Evolutionary conservation across 2,113 vertebrate species (phyloP).

Genomic region (Papio anubis): DNA sequence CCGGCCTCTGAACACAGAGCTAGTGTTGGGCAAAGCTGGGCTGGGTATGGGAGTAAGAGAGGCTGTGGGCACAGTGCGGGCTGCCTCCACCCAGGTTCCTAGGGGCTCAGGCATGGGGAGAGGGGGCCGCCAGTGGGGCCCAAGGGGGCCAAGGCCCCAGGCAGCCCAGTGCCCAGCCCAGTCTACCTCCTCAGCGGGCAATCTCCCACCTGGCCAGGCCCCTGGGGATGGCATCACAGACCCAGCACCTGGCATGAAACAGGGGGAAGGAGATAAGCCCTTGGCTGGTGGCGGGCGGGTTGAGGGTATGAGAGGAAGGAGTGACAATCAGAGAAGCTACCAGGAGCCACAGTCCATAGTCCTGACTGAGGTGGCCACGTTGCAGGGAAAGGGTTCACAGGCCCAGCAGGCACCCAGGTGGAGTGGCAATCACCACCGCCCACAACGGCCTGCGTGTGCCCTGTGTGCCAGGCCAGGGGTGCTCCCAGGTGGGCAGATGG

Average conservation of each 20-base stretch:
- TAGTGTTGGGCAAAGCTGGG: accelerated
- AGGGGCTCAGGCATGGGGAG: not conserved
- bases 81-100: not conserved
- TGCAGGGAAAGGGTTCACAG: accelerated
- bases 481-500: not conserved
- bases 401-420: too few species aligned
- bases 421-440: accelerated
- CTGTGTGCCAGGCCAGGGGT: too few species aligned
- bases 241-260: not conserved
- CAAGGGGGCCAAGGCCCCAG: not conserved
- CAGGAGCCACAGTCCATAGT: accelerated
- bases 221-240: not conserved
- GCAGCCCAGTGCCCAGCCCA: not conserved
- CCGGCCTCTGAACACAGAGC: not conserved
- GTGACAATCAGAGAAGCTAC: not conserved
- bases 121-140: not conserved
- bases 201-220: not conserved
- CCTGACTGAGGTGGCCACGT: not conserved
- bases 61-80: accelerated
- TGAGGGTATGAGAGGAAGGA: not conserved
- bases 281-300: not conserved
- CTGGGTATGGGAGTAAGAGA: too few species aligned
- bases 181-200: too few species aligned
- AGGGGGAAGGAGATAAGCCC: not conserved
- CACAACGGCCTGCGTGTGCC: not conserved